Base-by-base conservation (phyloP, 2,113 vertebrate genomes). In the Semnornis frantzii region DNA sequence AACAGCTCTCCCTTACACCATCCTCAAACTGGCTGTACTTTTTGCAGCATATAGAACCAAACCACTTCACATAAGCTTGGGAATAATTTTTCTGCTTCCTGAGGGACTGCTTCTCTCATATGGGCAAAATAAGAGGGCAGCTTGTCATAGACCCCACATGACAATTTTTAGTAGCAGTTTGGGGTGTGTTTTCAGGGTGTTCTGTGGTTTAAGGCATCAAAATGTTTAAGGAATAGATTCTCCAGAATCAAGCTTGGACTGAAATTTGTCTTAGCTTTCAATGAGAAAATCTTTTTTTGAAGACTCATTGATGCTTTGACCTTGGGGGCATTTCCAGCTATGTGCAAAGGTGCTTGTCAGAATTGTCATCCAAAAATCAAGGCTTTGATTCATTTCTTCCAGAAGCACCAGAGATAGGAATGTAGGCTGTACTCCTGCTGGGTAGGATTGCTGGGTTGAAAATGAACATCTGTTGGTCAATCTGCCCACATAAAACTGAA, bases 201-300 rank as follows among this genome's bases (percentile, higher is more conserved):
- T 37, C 34, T 12, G 3, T 64, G 42, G n/a, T 27, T 83, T 60
- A 68, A 85, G 69, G 54, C 42, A 65, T 65, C 20, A 75, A 65
- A 64, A 86, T 20, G 1, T 68, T 91, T 76, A 90, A 94, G 69
- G 33, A 21, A 3, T 91, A 24, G 39, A 71, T 74, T 85, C 15
- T 64, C 44, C 50, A 57, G 28, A 63, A 60, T 77, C 52, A 82
- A 85, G 48, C 37, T 86, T 76, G 37, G 65, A 6, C 2, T 4
- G 52, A 77, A 66, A 83, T 77, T 68, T 70, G 8, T 52, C 87
- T 91, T 60, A 85, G 85, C 89, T 91, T 93, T 95, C 93, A 89
- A 89, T 83, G 64, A 64, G 74, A 68, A 93, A 87, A 85, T 52
- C 31, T 69, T 89, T 82, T 65, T 80, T 15, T 85, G 65, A 65